phyloP scores from a whole-genome alignment of 2,113 vertebrate genomes.

The Rhabdomys dilectus region DNA sequence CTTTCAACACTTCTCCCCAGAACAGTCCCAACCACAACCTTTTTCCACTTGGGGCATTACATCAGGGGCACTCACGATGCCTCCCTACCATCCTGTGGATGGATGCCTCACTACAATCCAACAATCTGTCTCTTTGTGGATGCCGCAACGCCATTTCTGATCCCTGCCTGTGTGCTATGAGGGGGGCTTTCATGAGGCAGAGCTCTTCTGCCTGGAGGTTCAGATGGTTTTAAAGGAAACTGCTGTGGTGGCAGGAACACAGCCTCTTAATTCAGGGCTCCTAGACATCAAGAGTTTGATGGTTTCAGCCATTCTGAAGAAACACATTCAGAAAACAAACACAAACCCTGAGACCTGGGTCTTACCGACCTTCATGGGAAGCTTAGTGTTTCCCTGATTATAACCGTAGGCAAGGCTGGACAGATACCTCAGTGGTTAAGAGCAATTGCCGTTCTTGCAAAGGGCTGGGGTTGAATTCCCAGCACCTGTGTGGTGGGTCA shows the following conservation, averaged over 20 bases:
- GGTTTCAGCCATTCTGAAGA: not conserved
- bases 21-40: slow-evolving; percentile 58
- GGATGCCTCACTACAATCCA: slow-evolving; percentile 52
- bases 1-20: slow-evolving; percentile 78
- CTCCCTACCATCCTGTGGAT: slow-evolving; percentile 72
- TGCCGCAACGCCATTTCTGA: accelerated
- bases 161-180: accelerated
- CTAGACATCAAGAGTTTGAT: not conserved
- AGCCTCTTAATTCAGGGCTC: not conserved
- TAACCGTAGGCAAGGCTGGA: not conserved
- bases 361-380: not conserved
- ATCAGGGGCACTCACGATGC: slow-evolving; percentile 76
- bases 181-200: accelerated
- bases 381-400: not conserved
- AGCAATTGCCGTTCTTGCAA: not conserved
- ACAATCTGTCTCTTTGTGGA: not conserved
- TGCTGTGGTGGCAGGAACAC: not conserved
- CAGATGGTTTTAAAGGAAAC: not conserved
- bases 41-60: slow-evolving; percentile 77
- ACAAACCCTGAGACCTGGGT: not conserved
- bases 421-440: not conserved
- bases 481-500: not conserved
- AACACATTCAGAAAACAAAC: not conserved
- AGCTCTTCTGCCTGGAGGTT: no score
- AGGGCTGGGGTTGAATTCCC: not conserved